Evolutionary conservation across 2,888 invertebrate species (phyloP), one percentile per base, ranked within the genome.

Genomic region (Ormyrus thymus): DNA sequence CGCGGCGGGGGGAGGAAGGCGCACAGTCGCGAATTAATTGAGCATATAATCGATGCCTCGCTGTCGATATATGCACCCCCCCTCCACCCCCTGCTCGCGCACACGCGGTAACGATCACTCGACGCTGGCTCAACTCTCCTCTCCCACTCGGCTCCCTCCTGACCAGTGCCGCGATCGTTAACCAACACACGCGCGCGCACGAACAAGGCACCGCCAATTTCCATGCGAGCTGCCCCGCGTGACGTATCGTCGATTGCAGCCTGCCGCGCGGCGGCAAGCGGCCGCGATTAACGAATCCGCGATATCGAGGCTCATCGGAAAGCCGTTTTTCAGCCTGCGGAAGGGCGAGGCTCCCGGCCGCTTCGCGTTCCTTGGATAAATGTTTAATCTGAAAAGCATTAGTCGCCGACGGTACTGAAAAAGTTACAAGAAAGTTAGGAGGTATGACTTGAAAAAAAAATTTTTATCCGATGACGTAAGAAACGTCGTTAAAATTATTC

Each of bases 31-130:
- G 86, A 89, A 89, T 89, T 89, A 89, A 89, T 89, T 89, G 89
- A 89, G 89, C 89, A 87, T 87, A 89, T 89, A 89, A 89, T 89
- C 89, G 89, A 89, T 89, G 88, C 86, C 85, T 83, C 83, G 83
- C 83, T 85, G 85, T 86, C 85, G 87, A 87, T 88, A 84, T 82
- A 83, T 82, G 56, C 64, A 83, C 84, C 81, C 83, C 58, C 74
- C 64, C 68, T 43, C 56, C 53, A 1, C 29, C 29, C 64, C 29
- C 11, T 56, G 61, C 82, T 77, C 76, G 83, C 83, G 81, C 84
- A 82, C 79, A 81, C 81, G 84, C 75, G 71, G 85, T 85, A 84
- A 82, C 83, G 83, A 82, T 83, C 85, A 86, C 84, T 83, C 84
- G 83, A 81, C 79, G 82, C 81, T 7, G 46, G 56, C 48, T 61